A percentile compares a stretch with the other conserved stretches of the same genome.
Conservation (phyloP, 92 coral and sea anemone species). For the Desmophyllum pertusum region DNA sequence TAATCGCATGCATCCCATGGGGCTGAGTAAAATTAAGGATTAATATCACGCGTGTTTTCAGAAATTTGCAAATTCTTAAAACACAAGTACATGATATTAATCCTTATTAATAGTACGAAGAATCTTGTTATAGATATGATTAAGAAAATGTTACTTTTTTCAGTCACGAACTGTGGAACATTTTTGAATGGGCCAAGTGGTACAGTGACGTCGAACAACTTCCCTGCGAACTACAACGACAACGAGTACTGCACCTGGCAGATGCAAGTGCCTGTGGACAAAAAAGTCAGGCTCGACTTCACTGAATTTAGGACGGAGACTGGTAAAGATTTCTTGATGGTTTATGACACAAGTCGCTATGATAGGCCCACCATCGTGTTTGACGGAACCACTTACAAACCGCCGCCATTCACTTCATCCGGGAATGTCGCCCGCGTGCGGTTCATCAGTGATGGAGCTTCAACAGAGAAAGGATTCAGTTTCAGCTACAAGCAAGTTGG, state of each 20-base stretch:
- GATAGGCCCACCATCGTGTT: constrained; percentile 61
- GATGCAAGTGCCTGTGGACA: constrained; percentile 80
- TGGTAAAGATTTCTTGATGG: constrained; percentile 67
- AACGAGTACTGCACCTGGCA: constrained; percentile 96
- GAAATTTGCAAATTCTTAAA: too few relatives aligned
- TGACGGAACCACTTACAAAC: constrained; percentile 72
- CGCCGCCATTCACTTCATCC: constrained; percentile 88
- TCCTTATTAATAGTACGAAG: too few relatives aligned
- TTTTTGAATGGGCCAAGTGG: constrained; percentile 84
- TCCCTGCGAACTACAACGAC: constrained; percentile 74
- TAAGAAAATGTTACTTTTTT: background rate
- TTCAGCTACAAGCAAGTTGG: constrained; percentile 84
- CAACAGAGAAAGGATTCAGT: constrained; percentile 76
- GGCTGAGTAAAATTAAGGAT: too few relatives aligned
- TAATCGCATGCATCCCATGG: too few relatives aligned
- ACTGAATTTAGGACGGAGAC: constrained; percentile 74
- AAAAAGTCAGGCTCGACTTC: constrained; percentile 87
- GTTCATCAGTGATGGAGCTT: constrained; percentile 78
- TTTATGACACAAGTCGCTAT: constrained; percentile 73
- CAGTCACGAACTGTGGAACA: constrained; percentile 86
- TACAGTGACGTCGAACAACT: constrained; percentile 73
- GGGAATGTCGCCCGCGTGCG: constrained; percentile 81
- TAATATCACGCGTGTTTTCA: too few relatives aligned
- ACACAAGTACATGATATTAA: too few relatives aligned
- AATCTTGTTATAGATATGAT: too few relatives aligned